A percentile compares a stretch with the other conserved stretches of the same genome.
These are phyloP conservation scores for Vanacampus margaritifer DNA, from an alignment of 2,113 vertebrate species.

Conservation along the genomic window DNA sequence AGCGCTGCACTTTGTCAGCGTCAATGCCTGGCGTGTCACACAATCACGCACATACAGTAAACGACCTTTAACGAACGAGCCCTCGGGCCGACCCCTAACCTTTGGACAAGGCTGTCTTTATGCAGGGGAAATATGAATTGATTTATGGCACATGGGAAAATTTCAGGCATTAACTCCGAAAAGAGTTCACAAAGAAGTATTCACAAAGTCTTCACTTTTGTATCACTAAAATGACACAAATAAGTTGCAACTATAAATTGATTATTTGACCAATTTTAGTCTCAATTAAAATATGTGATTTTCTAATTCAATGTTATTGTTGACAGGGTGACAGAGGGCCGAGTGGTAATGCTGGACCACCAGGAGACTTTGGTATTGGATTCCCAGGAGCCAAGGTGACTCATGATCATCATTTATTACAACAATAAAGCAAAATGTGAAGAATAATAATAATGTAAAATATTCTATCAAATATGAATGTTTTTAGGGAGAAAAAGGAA, in stretches of 20 bases:
- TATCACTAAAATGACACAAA: conserved; percentile 11
- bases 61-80: conserved; percentile 43
- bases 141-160: conserved; percentile 26
- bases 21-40: not conserved
- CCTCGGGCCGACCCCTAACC: not conserved
- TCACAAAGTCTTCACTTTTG: conserved; percentile 5
- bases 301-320: not conserved
- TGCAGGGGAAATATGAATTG: conserved; percentile 18
- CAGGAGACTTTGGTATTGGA: conserved; percentile 76
- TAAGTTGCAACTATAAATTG: not conserved
- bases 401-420: not conserved
- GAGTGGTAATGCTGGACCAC: conserved; percentile 73
- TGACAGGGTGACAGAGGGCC: conserved; percentile 73
- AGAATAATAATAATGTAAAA: not conserved
- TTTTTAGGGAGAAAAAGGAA: conserved; percentile 80
- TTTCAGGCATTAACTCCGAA: not conserved
- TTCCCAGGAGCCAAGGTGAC: conserved; percentile 85
- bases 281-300: not conserved
- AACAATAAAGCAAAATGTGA: not conserved
- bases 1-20: not conserved
- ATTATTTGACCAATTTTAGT: not conserved
- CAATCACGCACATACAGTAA: not conserved
- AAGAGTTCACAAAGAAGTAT: conserved; percentile 6
- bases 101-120: conserved; percentile 57
- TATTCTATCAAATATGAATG: not conserved